A percentile compares a stretch with the other conserved stretches of the same genome.
Evolutionary conservation across 2,888 invertebrate species (phyloP).

Genomic region (Tachina grossa): DNA sequence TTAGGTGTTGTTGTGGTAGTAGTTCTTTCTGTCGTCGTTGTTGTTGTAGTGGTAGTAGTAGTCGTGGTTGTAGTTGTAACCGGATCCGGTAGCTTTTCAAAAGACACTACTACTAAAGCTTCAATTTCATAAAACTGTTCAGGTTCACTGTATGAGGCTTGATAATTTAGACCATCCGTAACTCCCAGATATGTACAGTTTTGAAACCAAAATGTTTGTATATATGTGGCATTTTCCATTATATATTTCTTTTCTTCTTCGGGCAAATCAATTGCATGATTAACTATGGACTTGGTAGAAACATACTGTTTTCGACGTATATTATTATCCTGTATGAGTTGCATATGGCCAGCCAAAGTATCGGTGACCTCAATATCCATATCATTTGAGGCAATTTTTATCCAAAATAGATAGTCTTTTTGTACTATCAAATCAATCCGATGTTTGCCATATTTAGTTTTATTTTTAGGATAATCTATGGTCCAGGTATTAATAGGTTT

Average conservation of each 20-base stretch:
- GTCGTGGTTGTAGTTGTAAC: constrained; percentile 81
- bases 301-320: constrained; percentile 85
- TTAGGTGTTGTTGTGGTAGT: constrained; percentile 82
- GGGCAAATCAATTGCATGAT: constrained; percentile 85
- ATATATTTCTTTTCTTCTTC: constrained; percentile 86
- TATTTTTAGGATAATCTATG: constrained; percentile 84
- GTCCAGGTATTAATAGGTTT: constrained; percentile 86
- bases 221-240: constrained; percentile 83
- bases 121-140: constrained; percentile 86
- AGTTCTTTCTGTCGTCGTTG: constrained; percentile 83
- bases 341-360: constrained; percentile 87
- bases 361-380: constrained; percentile 84
- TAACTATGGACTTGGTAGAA: constrained; percentile 85
- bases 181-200: constrained; percentile 89
- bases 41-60: constrained; percentile 84
- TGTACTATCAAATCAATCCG: constrained; percentile 84
- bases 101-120: constrained; percentile 89
- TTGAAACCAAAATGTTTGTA: constrained; percentile 90
- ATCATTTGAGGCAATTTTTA: constrained; percentile 81
- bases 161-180: constrained; percentile 85
- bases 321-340: constrained; percentile 86
- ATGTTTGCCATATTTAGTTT: constrained; percentile 85
- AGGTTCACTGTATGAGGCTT: constrained; percentile 86
- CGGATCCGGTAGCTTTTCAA: constrained; percentile 84
- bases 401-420: constrained; percentile 78